Evolutionary conservation across 2,888 invertebrate genomes (phyloP), one percentile per base, ranked within the genome.

Genomic region (Hyposoter didymator): DNA sequence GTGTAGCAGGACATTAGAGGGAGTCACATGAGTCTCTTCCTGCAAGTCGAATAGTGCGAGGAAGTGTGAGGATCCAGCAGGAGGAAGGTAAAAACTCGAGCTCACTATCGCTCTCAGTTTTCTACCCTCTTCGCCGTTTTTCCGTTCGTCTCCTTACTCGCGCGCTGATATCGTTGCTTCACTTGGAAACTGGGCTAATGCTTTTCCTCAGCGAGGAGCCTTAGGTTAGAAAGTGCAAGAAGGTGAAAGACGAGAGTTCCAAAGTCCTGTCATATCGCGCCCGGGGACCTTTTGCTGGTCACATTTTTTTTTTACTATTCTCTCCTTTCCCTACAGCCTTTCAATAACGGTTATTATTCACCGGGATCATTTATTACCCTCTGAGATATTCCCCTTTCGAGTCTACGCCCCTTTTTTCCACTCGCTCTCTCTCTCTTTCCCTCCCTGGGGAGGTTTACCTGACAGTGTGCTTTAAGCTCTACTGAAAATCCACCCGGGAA

Each of bases 311-410:
- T 49, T 52, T 22, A 39, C 39, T 17, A 5, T 66, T n/a, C 66
- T 43, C 19, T 32, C 32, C 43, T 14, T 28, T 35, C 43, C 47
- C 4, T 47, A 14, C 47, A 47, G 52, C 43, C 82, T 86, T 91
- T 90, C 91, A 90, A 91, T 91, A 89, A 91, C 87, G 87, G 87
- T 89, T 90, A 91, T 91, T 90, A 90, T 90, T 91, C 90, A 89
- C 88, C 84, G 39, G 35, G 82, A 78, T 85, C 89, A 89, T 91
- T 90, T 90, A 90, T 90, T 89, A 89, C 78, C 74, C 66, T 32
- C 66, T n/a, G 35, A 64, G 78, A 73, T 78, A 76, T 67, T 35
- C 62, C 55, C 66, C 64, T 49, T 47, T 32, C 28, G 39, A 66
- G 67, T 69, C 78, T 73, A 73, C 55, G 47, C 66, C 55, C 17